phyloP scores from a whole-genome alignment of 1,140 invertebrate species.

The Bombus pascuorum region DNA sequence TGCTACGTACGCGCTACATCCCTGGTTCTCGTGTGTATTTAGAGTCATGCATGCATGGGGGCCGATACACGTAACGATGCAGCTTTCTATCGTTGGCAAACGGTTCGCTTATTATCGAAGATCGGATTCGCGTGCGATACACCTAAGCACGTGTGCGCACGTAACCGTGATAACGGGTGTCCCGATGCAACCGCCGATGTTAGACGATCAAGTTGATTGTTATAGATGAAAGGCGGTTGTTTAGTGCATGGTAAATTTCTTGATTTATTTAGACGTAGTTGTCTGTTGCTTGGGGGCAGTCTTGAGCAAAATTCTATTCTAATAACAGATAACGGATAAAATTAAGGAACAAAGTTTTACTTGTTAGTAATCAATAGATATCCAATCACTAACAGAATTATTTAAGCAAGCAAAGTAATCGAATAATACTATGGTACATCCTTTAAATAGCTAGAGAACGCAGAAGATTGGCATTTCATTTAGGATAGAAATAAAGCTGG shows the following conservation, averaged over 20 bases:
- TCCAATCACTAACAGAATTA: no score
- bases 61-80: slow-evolving; percentile 51
- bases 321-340: no score
- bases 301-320: no score
- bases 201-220: neutral
- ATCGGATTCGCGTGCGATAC: slow-evolving; percentile 70
- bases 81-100: slow-evolving; percentile 67
- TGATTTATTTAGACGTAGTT: neutral
- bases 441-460: no score
- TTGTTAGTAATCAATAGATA: no score
- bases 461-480: no score
- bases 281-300: neutral
- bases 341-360: no score
- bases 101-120: slow-evolving; percentile 69
- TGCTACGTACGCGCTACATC: slow-evolving; percentile 1
- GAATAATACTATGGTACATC: no score
- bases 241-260: neutral
- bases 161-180: slow-evolving; percentile 67
- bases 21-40: neutral
- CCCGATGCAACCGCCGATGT: slow-evolving; percentile 30
- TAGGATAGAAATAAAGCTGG: no score
- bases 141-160: slow-evolving; percentile 59
- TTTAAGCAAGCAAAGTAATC: no score
- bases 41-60: neutral
- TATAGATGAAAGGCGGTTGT: neutral